Conservation (phyloP, 64 coral and sea anemone species). For the Trachythela sp. region DNA sequence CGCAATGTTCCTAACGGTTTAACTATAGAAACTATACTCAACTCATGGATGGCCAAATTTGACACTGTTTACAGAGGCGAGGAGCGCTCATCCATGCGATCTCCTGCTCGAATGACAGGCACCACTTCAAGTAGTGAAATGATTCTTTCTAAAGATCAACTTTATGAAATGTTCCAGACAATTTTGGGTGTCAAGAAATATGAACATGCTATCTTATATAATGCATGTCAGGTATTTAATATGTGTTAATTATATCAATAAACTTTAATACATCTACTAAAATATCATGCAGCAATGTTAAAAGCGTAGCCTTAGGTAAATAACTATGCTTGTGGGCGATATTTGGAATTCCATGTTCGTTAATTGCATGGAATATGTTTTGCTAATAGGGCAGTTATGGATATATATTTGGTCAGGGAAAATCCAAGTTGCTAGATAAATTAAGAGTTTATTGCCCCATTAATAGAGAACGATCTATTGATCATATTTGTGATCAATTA, state of each 20-base stretch:
- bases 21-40: conserved; percentile 85
- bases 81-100: conserved; percentile 51
- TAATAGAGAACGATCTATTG: too few relatives aligned
- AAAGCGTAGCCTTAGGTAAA: neutral
- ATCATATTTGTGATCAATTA: too few relatives aligned
- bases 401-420: too few relatives aligned
- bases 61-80: conserved; percentile 94
- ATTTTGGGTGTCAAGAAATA: conserved; percentile 87
- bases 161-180: conserved; percentile 96
- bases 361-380: neutral
- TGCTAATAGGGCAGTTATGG: too few relatives aligned
- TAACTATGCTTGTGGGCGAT: neutral
- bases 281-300: neutral
- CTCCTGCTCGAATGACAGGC: conserved; percentile 53
- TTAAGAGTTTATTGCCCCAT: too few relatives aligned
- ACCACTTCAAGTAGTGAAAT: conserved; percentile 60
- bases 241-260: neutral
- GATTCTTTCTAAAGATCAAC: conserved; percentile 94
- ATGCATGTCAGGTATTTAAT: conserved; percentile 78
- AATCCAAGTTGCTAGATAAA: too few relatives aligned
- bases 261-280: neutral
- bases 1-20: conserved; percentile 73
- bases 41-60: conserved; percentile 90
- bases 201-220: conserved; percentile 85
- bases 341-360: neutral